phyloP scores from a whole-genome alignment of 2,888 invertebrate species.

The Ceratothoa steindachneri region DNA sequence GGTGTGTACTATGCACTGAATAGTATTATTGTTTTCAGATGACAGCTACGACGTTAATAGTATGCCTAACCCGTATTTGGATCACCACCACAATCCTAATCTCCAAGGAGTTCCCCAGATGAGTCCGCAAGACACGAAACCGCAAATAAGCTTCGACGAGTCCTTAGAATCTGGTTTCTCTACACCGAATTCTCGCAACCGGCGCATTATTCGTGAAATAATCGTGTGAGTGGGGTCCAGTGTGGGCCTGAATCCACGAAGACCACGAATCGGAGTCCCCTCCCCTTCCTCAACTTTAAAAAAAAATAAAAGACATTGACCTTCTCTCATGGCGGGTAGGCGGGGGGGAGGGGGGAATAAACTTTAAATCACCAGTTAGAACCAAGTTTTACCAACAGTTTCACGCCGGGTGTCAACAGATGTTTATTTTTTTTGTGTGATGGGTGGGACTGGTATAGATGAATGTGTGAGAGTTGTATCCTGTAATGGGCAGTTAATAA shows the following conservation, averaged over 20 bases:
- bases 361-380: too few species aligned
- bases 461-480: too few species aligned
- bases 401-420: too few species aligned
- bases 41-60: conserved; percentile 92
- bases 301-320: too few species aligned
- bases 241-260: background rate
- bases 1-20: too few species aligned
- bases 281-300: too few species aligned
- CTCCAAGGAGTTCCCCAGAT: conserved; percentile 54
- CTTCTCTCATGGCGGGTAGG: too few species aligned
- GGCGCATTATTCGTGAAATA: conserved; percentile 88
- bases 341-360: too few species aligned
- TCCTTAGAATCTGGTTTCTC: conserved; percentile 90
- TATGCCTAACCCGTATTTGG: conserved; percentile 80
- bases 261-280: background rate
- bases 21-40: conserved; percentile 64
- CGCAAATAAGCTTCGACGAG: conserved; percentile 84
- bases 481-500: too few species aligned
- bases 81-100: conserved; percentile 50
- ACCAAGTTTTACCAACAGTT: too few species aligned
- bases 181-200: conserved; percentile 85
- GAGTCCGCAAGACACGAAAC: conserved; percentile 67
- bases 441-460: too few species aligned
- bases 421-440: too few species aligned
- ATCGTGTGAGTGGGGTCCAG: conserved; percentile 61